phyloP scores from a whole-genome alignment of 2,113 vertebrate species.

The Tenrec ecaudatus region DNA sequence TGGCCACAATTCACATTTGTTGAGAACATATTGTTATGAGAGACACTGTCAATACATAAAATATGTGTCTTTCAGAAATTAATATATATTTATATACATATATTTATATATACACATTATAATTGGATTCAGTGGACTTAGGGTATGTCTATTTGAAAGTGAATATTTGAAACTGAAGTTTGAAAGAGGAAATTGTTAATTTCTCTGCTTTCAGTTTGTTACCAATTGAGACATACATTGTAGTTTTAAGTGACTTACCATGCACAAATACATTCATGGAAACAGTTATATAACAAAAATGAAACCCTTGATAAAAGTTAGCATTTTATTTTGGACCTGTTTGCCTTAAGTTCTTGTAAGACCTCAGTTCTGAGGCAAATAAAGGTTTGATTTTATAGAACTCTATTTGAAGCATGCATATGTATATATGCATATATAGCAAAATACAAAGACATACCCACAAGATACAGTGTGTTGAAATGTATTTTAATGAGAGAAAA shows the following conservation, averaged over 20 bases:
- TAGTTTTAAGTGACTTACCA: neutral
- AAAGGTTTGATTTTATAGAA: neutral
- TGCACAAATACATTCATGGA: neutral
- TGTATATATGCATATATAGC: neutral
- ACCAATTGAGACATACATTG: neutral
- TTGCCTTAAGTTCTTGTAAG: neutral
- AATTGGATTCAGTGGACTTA: neutral
- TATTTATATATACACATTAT: neutral
- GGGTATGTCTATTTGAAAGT: too few species aligned
- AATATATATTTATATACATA: neutral
- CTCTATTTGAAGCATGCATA: neutral
- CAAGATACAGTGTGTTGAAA: neutral
- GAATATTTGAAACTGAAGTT: neutral
- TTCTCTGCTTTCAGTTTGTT: neutral
- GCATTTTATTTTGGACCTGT: neutral
- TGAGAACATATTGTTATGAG: neutral
- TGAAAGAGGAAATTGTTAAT: neutral
- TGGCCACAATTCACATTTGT: neutral
- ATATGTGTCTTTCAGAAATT: neutral
- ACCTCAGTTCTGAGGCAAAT: neutral
- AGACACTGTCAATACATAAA: neutral
- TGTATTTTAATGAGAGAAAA: conserved; percentile 36
- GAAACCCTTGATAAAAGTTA: neutral
- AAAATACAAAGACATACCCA: neutral
- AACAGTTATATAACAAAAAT: neutral